Conservation (phyloP, 2,888 invertebrate genomes). For the Abrostola triplasia region DNA sequence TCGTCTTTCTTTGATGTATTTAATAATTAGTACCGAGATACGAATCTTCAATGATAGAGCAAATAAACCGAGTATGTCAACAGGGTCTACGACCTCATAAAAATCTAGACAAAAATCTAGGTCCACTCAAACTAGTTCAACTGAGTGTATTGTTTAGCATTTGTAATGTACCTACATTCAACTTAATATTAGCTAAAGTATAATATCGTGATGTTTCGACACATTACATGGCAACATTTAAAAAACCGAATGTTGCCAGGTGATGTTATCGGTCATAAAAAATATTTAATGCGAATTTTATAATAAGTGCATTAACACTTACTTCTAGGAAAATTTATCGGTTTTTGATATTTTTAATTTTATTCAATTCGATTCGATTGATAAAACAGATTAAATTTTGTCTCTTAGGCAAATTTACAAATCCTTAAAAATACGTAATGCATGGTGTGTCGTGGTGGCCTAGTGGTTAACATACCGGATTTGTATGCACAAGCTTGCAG, state of each 20-base stretch:
- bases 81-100: slow-evolving; percentile 44
- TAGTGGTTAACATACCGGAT: too few species aligned
- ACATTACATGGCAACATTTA: not conserved
- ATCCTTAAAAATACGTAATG: not conserved
- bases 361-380: not conserved
- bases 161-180: slow-evolving; percentile 20
- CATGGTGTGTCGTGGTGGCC: too few species aligned
- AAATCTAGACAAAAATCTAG: slow-evolving; percentile 52
- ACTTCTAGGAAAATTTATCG: not conserved
- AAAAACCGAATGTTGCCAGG: not conserved
- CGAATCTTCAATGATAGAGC: slow-evolving; percentile 28
- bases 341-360: not conserved
- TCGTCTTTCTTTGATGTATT: not conserved
- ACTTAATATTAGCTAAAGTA: not conserved
- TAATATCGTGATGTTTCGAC: not conserved
- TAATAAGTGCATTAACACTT: slow-evolving; percentile 1
- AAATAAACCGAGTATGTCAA: slow-evolving; percentile 29
- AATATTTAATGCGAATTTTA: not conserved
- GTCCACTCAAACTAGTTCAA: slow-evolving; percentile 24
- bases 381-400: not conserved
- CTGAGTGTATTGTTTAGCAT: slow-evolving; percentile 37
- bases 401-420: not conserved
- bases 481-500: too few species aligned
- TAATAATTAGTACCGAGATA: slow-evolving; percentile 22
- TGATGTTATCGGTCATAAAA: not conserved